Conservation (phyloP, 2,797 vertebrate species). For the Varecia variegata region DNA sequence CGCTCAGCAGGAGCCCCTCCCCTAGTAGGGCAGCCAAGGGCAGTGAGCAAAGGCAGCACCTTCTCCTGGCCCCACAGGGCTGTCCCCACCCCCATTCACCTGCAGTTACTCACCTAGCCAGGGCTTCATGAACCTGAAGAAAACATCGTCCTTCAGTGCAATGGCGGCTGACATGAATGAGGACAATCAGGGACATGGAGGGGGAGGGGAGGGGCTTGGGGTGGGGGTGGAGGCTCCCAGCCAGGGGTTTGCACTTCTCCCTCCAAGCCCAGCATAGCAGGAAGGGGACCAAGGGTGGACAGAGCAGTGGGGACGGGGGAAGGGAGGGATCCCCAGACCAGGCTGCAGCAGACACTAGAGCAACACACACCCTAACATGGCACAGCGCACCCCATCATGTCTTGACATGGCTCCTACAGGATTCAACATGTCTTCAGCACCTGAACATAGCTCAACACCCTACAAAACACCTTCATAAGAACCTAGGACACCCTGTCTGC, state of each 20-base stretch:
- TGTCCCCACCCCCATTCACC: neutral
- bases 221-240: neutral
- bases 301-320: neutral
- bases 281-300: neutral
- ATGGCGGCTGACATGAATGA: slow-evolving; percentile 82
- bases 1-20: slow-evolving; percentile 76
- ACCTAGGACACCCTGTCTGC: neutral
- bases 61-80: neutral
- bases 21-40: slow-evolving; percentile 73
- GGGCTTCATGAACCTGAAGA: slow-evolving; percentile 89
- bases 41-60: neutral
- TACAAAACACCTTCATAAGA: neutral
- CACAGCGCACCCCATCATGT: neutral
- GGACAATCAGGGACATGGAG: neutral
- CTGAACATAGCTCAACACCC: neutral
- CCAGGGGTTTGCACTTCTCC: neutral
- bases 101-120: slow-evolving; percentile 88
- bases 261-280: too few relatives aligned
- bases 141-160: slow-evolving; percentile 87
- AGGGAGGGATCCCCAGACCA: neutral
- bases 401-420: neutral
- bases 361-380: neutral
- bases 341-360: neutral
- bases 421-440: neutral
- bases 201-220: too few relatives aligned